A percentile compares a stretch with the other conserved stretches of the same genome.
Evolutionary conservation across 2,888 invertebrate species (phyloP).

Genomic region (Limnephilus marmoratus): DNA sequence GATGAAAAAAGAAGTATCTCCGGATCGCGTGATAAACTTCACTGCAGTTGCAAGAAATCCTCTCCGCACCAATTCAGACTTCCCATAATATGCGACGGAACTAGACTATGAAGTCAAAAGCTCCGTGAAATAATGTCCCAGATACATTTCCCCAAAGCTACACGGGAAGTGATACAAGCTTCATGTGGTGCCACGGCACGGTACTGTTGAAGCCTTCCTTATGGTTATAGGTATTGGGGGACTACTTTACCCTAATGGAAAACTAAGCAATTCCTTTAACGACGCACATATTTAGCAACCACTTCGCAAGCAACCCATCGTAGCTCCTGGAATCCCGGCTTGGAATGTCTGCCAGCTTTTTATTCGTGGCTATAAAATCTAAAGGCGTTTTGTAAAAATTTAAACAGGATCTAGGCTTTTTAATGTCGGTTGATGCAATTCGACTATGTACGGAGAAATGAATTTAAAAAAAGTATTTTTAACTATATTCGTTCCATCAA

Average conservation of each 20-base stretch:
- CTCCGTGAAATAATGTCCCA: neutral
- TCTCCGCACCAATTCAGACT: neutral
- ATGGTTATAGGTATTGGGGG: neutral
- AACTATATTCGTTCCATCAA: no score
- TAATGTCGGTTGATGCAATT: neutral
- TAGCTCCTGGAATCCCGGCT: neutral
- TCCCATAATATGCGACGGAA: neutral
- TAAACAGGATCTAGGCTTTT: neutral
- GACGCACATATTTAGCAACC: neutral
- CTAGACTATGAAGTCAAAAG: neutral
- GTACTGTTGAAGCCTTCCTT: neutral
- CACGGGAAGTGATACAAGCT: neutral
- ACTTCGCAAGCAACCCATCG: neutral
- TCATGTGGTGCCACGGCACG: neutral
- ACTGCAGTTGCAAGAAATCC: neutral
- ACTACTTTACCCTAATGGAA: neutral
- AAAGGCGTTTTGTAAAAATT: neutral
- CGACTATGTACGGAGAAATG: neutral
- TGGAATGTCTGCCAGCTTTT: neutral
- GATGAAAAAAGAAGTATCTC: neutral
- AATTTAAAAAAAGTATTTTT: neutral
- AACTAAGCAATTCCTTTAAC: conserved; percentile 23
- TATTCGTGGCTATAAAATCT: neutral
- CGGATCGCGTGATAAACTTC: neutral
- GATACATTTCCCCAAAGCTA: neutral